Percentiles rank a stretch among this genome's conserved stretches.
phyloP scores from a whole-genome alignment of 2,888 invertebrate species.

The Autographa gamma region DNA sequence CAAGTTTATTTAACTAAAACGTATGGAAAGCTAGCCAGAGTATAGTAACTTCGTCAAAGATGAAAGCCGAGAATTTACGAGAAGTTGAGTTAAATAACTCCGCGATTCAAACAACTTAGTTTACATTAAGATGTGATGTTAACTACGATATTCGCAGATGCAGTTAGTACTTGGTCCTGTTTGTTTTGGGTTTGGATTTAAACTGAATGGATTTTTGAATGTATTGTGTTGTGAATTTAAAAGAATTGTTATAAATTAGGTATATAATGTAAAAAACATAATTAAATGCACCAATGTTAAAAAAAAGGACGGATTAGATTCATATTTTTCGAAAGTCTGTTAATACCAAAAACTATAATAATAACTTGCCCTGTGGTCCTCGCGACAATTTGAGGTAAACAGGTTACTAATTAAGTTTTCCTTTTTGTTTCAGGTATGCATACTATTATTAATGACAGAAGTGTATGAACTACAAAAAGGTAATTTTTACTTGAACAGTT shows the following conservation, averaged over 20 bases:
- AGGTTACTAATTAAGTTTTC: background rate
- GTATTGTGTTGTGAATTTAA: too few species aligned
- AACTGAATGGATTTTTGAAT: too few species aligned
- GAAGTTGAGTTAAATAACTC: background rate
- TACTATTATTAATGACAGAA: background rate
- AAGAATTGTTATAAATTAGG: too few species aligned
- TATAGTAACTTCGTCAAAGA: background rate
- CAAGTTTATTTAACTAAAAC: background rate
- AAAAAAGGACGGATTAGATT: too few species aligned
- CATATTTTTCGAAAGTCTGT: too few species aligned
- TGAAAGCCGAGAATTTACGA: background rate
- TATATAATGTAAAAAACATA: too few species aligned
- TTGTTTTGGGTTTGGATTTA: too few species aligned
- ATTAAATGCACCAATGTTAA: too few species aligned
- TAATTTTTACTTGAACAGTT: too few species aligned
- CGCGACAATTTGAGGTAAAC: background rate
- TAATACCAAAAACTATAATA: too few species aligned
- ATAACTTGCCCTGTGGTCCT: too few species aligned
- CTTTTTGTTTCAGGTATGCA: constrained; percentile 3
- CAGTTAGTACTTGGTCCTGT: background rate
- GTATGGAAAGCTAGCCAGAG: background rate
- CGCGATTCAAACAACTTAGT: background rate
- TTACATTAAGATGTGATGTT: background rate
- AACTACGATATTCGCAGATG: background rate
- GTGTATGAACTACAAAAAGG: too few species aligned